These are phyloP conservation scores for Xiphophorus birchmanni DNA, from an alignment of 2,797 vertebrate species.

Conservation along the genomic window DNA sequence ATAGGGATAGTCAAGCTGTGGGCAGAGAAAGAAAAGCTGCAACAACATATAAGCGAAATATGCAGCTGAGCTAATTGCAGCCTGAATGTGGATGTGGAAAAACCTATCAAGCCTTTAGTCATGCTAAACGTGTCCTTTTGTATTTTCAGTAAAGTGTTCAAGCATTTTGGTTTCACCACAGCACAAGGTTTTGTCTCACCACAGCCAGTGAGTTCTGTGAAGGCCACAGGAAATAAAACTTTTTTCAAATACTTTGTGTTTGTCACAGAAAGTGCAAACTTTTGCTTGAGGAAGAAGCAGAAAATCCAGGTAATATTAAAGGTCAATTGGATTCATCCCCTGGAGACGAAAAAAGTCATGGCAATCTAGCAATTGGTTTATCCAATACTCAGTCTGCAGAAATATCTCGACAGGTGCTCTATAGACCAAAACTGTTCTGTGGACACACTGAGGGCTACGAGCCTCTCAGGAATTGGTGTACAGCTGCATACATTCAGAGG, in stretches of 20 bases:
- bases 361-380: conserved; percentile 6
- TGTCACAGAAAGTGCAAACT: conserved; percentile 12
- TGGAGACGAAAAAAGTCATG: conserved; percentile 10
- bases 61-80: background rate
- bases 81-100: background rate
- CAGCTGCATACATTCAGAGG: background rate
- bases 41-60: background rate
- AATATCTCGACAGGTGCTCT: conserved; percentile 20
- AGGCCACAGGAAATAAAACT: background rate
- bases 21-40: background rate
- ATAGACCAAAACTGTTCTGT: conserved; percentile 18
- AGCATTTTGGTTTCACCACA: background rate
- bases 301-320: conserved; percentile 16
- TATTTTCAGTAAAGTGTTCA: background rate
- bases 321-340: conserved; percentile 20
- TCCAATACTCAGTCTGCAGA: conserved; percentile 10
- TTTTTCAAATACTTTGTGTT: background rate
- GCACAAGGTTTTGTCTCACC: conserved; percentile 10
- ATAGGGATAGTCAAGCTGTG: background rate
- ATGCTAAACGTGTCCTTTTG: background rate
- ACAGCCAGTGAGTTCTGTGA: background rate
- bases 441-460: conserved; percentile 14
- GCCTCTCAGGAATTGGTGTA: conserved; percentile 10
- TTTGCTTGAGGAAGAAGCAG: conserved; percentile 10
- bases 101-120: background rate